Evolutionary conservation across 2,888 invertebrate species (phyloP), one percentile per base, ranked within the genome.

Genomic region (Diabrotica balteata): DNA sequence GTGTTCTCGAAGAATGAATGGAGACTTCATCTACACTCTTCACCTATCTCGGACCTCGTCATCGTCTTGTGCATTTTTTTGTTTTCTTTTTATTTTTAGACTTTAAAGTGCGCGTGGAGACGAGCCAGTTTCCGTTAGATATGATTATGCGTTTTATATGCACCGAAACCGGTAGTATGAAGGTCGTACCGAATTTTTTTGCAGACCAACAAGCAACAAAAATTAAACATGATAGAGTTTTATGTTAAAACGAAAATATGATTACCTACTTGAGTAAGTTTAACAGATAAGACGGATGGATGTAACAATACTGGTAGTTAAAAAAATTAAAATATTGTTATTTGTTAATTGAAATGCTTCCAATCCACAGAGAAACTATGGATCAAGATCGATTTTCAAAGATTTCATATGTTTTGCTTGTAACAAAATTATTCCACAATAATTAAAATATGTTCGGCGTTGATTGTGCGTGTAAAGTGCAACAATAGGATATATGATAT

Each of bases 1-100:
- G 70, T 63, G 63, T 68, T 66, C 46, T 59, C 61, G 61, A 63
- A 44, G 51, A 51, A 63, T 57, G 63, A 63, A 63, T 63, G 63
- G 51, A 63, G 57, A 43, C 63, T 58, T 51, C 63, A 63, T 63
- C 54, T 63, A 58, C 63, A 54, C 54, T 57, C 51, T 45, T 63
- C 51, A 45, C 63, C 55, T 57, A 57, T 45, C 43, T 66, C 55
- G 50, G 11, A 22, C 11, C 51, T 50, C 45, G 50, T 49, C 59
- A 45, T 52, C 63, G 57, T 57, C 50, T 46, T 60, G 49, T 59
- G 46, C n/a, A 22, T 11, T 54, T 53, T 17, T 53, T 53, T 47
- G 32, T 32, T 63, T 63, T 42, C 7, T 63, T 47, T 49, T 49
- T 63, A 44, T 44, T 45, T 47, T 55, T n/a, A 53, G 42, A 22